A percentile compares a stretch with the other conserved stretches of the same genome.
phyloP scores from a whole-genome alignment of 2,797 vertebrate genomes.

The Prunella strophiata region DNA sequence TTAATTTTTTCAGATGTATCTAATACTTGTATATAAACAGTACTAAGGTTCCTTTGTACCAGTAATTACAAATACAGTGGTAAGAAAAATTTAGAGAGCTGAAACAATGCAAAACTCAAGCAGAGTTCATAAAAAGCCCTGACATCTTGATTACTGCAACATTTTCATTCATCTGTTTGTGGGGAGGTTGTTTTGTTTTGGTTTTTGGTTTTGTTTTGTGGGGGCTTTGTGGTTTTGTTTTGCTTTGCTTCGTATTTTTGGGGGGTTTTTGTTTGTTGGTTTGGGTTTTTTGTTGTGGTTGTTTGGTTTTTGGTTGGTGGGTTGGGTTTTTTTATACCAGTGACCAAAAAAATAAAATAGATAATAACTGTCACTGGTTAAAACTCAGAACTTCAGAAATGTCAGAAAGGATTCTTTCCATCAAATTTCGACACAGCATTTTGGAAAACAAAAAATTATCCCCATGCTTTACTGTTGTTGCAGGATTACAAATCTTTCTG shows the following conservation, averaged over 20 bases:
- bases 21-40: background rate
- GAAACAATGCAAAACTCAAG: background rate
- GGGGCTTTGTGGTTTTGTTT: background rate
- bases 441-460: background rate
- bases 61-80: background rate
- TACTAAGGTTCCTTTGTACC: background rate
- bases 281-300: background rate
- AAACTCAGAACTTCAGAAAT: background rate
- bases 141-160: background rate
- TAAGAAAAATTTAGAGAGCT: background rate
- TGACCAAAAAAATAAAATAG: background rate
- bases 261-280: background rate
- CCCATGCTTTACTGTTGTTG: background rate
- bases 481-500: background rate
- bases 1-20: background rate
- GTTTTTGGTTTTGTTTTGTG: background rate
- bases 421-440: background rate
- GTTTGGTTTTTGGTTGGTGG: background rate
- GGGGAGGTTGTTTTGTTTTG: no score
- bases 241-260: background rate
- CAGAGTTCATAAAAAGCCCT: background rate
- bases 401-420: background rate
- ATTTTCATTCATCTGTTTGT: fast-evolving
- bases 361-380: background rate
- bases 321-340: background rate